A percentile compares a stretch with the other conserved stretches of the same genome.
Evolutionary conservation across 1,140 invertebrate species (phyloP).

Genomic region (Brachionus calyciflorus): DNA sequence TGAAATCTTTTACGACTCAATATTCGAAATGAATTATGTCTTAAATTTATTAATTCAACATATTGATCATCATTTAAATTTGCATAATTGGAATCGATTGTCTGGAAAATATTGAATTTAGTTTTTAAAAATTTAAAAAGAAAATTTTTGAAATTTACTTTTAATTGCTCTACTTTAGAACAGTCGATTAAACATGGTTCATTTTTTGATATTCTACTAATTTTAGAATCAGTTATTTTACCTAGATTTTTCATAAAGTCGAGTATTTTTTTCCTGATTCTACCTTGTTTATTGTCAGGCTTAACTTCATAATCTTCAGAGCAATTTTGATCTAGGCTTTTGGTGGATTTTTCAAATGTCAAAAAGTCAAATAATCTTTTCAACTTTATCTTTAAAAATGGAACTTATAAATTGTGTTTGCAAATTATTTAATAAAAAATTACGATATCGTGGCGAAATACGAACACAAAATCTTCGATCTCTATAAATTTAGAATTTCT

Average conservation of each 20-base stretch:
- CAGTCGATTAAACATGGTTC: neutral
- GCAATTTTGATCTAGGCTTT: neutral
- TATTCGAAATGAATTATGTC: constrained; percentile 28
- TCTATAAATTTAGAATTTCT: constrained; percentile 37
- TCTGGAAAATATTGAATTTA: neutral
- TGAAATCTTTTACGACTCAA: constrained; percentile 3
- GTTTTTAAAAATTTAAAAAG: neutral
- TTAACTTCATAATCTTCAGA: neutral
- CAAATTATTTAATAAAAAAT: neutral
- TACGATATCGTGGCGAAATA: constrained; percentile 26
- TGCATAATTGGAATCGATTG: constrained; percentile 1
- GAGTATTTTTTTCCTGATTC: neutral
- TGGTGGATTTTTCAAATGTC: constrained; percentile 24
- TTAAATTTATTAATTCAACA: constrained; percentile 13
- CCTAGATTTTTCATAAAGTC: constrained; percentile 7
- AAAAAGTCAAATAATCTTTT: constrained; percentile 35
- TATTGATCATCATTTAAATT: constrained; percentile 28
- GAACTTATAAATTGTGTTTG: neutral
- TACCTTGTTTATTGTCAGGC: neutral
- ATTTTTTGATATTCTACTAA: neutral
- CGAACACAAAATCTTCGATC: constrained; percentile 25
- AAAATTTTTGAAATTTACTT: neutral
- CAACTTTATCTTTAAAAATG: constrained; percentile 11
- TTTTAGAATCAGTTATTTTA: neutral
- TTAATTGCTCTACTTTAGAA: neutral